Evolutionary conservation across 2,797 vertebrate species (phyloP), one percentile per base, ranked within the genome.

Genomic region (Anolis apletophallus): DNA sequence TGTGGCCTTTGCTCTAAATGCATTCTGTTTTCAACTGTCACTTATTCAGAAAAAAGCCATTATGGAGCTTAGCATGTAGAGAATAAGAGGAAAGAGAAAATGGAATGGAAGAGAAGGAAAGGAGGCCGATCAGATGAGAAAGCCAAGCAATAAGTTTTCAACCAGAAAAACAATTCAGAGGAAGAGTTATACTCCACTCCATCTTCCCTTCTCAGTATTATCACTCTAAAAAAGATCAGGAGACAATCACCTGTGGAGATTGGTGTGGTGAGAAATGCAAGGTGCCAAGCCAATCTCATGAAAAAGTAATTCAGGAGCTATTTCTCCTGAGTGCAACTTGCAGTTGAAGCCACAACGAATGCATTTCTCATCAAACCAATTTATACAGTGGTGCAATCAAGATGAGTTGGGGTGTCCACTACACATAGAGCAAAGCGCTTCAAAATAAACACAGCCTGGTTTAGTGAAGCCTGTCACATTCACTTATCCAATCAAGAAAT

Each of bases 101-200:
- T 40, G 23, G 19, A n/a, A n/a, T n/a, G n/a, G n/a, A n/a, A n/a
- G n/a, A n/a, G n/a, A n/a, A n/a, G n/a, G 0, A 0, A 64, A 0
- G 1, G 76, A 19, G 57, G 46, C 87, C 85, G 32, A 13, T 81
- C 16, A 76, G 71, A 13, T 0, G 1, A 91, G 78, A 68, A 0
- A 0, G 40, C 29, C 32, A 79, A 74, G 74, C 80, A 21, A 78
- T 12, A 76, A 55, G 14, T 57, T 32, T 32, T 77, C 75, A 57
- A 32, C 75, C 17, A 57, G 16, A 13, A 61, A 19, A 17, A 80
- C 80, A 9, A 69, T 46, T 84, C 82, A 9, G 46, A 83, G 54
- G 26, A 29, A 0, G 2, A 26, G 1, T 0, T 68, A 85, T 17
- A 46, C 74, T 67, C 80, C 0, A 0, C 40, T 36, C 50, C 1